A percentile compares a stretch with the other conserved stretches of the same genome.
These are phyloP conservation scores for Neodiprion fabricii DNA, from an alignment of 1,140 invertebrate genomes.

Conservation along the genomic window DNA sequence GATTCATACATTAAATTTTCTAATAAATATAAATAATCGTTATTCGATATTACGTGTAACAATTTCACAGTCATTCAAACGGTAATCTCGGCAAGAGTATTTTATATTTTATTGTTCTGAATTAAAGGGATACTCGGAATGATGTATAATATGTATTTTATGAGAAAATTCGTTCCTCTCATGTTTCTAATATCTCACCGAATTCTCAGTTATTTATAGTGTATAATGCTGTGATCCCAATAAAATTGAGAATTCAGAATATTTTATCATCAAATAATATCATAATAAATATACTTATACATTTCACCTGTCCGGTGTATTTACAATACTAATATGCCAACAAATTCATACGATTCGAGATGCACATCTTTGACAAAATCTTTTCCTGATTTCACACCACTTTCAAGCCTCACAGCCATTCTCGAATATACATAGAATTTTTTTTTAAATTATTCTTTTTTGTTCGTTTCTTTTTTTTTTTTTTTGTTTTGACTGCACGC, in stretches of 20 bases:
- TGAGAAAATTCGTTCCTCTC: not conserved
- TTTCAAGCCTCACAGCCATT: no score
- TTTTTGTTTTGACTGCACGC: no score
- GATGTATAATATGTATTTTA: not conserved
- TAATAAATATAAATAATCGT: not conserved
- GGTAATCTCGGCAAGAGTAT: not conserved
- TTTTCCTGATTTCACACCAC: no score
- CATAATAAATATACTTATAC: not conserved
- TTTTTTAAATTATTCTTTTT: no score
- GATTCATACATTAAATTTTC: not conserved
- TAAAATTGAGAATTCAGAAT: no score
- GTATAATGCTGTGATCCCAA: no score
- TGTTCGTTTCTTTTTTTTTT: no score
- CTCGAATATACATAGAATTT: no score
- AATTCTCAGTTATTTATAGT: no score
- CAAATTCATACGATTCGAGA: slow-evolving; percentile 2
- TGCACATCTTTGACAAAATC: not conserved
- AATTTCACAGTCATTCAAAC: not conserved
- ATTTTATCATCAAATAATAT: no score
- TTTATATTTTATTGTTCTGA: no score
- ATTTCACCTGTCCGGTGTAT: not conserved
- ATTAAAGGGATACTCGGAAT: no score
- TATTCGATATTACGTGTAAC: not conserved
- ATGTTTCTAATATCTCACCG: not conserved
- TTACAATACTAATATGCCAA: not conserved